A percentile compares a stretch with the other conserved stretches of the same genome.
These are phyloP conservation scores for Trissolcus basalis DNA, from an alignment of 1,140 invertebrate genomes.

Conservation along the genomic window DNA sequence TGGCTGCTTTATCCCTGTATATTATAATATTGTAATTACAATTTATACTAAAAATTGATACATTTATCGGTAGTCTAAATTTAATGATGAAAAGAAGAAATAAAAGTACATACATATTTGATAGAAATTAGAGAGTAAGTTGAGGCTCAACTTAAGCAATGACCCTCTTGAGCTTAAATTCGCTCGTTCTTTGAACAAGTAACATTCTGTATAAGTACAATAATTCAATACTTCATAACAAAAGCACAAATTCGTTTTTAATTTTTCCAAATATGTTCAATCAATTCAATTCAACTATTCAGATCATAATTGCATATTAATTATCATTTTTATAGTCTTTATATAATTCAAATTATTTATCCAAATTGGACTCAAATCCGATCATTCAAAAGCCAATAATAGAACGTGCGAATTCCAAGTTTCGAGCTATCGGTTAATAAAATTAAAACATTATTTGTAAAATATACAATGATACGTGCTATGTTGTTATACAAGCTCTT, in stretches of 20 bases:
- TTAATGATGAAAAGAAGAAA: constrained; percentile 45
- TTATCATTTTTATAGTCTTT: no score
- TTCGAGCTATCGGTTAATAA: constrained; percentile 57
- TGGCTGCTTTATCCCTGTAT: constrained; percentile 66
- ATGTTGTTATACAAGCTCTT: constrained; percentile 59
- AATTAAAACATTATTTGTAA: constrained; percentile 65
- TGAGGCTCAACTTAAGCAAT: constrained; percentile 71
- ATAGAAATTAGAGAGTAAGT: constrained; percentile 67
- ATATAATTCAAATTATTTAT: no score
- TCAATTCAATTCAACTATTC: no score
- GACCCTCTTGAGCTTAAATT: constrained; percentile 48
- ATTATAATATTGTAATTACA: constrained; percentile 74
- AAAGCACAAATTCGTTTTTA: no score
- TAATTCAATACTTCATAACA: no score
- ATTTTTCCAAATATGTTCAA: no score
- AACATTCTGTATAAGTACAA: neutral
- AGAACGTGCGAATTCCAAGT: constrained; percentile 47
- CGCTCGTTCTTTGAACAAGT: constrained; percentile 27
- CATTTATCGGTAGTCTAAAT: constrained; percentile 66
- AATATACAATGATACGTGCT: constrained; percentile 70
- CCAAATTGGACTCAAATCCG: no score
- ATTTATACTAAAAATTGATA: constrained; percentile 74
- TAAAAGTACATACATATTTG: constrained; percentile 42
- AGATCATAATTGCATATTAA: no score
- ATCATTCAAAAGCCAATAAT: constrained; percentile 12